Evolutionary conservation across 2,797 vertebrate species (phyloP).

Genomic region (Danio jaintianensis): DNA sequence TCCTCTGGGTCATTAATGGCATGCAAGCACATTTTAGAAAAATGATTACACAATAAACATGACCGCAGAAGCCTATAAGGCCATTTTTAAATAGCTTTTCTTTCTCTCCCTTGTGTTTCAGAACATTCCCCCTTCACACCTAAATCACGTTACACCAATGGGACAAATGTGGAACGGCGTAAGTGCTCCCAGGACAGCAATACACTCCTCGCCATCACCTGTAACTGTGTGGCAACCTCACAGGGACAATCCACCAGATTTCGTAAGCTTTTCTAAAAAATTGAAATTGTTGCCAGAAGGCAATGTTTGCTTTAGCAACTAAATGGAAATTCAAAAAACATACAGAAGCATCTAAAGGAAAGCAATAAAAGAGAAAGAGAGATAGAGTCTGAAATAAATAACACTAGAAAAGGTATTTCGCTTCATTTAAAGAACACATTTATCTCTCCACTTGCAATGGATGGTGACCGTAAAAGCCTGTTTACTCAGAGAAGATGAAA

Average conservation of each 20-base stretch:
- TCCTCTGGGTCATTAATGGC: constrained; percentile 36
- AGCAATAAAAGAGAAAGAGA: constrained; percentile 64
- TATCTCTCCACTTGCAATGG: background rate
- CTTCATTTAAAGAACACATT: constrained; percentile 24
- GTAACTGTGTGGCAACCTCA: constrained; percentile 32
- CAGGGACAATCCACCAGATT: constrained; percentile 40
- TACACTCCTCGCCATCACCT: constrained; percentile 27
- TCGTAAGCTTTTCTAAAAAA: constrained; percentile 32
- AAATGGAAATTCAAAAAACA: constrained; percentile 30
- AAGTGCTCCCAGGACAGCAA: constrained; percentile 3
- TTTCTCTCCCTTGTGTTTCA: constrained; percentile 28
- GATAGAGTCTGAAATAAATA: constrained; percentile 24
- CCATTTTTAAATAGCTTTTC: constrained; percentile 14
- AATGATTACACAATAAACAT: constrained; percentile 57
- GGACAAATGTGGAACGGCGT: background rate
- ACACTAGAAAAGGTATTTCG: background rate
- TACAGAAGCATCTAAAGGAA: constrained; percentile 57
- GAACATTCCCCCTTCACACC: constrained; percentile 34
- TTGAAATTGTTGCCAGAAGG: constrained; percentile 16
- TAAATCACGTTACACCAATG: constrained; percentile 35
- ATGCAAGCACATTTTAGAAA: constrained; percentile 49
- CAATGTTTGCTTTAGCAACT: constrained; percentile 54
- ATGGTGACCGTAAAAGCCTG: background rate
- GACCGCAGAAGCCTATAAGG: constrained; percentile 41
- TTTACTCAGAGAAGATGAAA: constrained; percentile 22